phyloP scores from a whole-genome alignment of 2,797 vertebrate species.

The Gastrophryne carolinensis region DNA sequence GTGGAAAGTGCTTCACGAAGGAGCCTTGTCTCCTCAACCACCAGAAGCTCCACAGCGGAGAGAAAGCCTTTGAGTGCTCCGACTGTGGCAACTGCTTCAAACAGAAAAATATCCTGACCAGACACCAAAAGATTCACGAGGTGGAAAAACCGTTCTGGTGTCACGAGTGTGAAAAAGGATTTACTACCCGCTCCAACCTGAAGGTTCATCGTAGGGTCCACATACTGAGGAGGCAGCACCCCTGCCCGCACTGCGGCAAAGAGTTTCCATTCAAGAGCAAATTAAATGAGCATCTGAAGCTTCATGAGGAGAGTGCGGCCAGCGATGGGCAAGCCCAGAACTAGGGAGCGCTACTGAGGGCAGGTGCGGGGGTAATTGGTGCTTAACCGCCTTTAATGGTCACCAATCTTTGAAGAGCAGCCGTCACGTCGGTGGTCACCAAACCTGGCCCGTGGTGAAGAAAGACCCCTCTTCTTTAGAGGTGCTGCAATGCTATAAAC shows the following conservation, averaged over 20 bases:
- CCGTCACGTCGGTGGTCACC: too few relatives aligned
- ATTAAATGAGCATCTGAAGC: slow-evolving; percentile 4
- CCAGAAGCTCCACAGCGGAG: not conserved
- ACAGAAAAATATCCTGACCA: not conserved
- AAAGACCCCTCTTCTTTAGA: too few relatives aligned
- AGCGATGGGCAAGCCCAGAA: not conserved
- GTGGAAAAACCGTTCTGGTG: slow-evolving; percentile 55
- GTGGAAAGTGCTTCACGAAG: not conserved
- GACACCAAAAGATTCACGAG: slow-evolving; percentile 5
- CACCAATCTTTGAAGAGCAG: too few relatives aligned
- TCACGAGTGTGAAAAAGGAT: slow-evolving; percentile 68
- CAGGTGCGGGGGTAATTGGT: too few relatives aligned
- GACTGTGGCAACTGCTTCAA: slow-evolving; percentile 21
- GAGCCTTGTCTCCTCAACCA: slow-evolving; percentile 10
- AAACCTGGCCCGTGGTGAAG: too few relatives aligned
- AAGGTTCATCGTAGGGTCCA: slow-evolving; percentile 69
- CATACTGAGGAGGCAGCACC: slow-evolving; percentile 58
- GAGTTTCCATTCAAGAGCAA: slow-evolving; percentile 34
- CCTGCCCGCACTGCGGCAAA: slow-evolving; percentile 53
- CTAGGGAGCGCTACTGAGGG: too few relatives aligned
- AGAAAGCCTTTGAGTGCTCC: slow-evolving; percentile 3
- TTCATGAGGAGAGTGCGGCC: not conserved
- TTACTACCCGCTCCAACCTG: slow-evolving; percentile 64
- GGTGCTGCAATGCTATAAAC: too few relatives aligned
- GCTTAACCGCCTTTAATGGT: too few relatives aligned